These are phyloP conservation scores for Magallana gigas DNA, from an alignment of 1,140 invertebrate genomes.

Conservation along the genomic window DNA sequence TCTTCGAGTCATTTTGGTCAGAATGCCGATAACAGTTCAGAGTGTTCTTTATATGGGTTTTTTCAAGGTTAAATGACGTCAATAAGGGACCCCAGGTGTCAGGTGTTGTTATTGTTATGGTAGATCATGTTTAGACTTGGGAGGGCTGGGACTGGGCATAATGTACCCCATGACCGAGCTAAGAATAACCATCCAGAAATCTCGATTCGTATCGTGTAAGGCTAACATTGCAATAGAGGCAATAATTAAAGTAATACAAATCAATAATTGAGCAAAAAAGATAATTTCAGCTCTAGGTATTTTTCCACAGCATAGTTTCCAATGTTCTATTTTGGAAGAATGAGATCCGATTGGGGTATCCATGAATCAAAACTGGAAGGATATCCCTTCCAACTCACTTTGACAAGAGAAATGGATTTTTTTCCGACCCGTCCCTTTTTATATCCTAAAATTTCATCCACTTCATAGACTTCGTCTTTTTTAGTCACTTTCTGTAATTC, in stretches of 20 bases:
- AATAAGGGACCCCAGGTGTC: too few relatives aligned
- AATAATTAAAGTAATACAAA: neutral
- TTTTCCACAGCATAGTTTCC: neutral
- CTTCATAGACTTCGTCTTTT: conserved; percentile 12
- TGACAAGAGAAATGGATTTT: neutral
- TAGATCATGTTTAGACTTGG: too few relatives aligned
- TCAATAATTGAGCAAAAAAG: neutral
- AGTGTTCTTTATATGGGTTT: too few relatives aligned
- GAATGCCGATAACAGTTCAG: too few relatives aligned
- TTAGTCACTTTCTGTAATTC: conserved; percentile 37
- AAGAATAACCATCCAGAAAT: too few relatives aligned
- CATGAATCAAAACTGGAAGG: conserved; percentile 17
- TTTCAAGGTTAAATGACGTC: too few relatives aligned
- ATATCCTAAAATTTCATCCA: neutral
- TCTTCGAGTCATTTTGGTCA: too few relatives aligned
- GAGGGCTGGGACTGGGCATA: too few relatives aligned
- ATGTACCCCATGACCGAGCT: too few relatives aligned
- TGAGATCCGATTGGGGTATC: neutral
- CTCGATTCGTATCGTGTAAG: too few relatives aligned
- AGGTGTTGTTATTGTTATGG: too few relatives aligned
- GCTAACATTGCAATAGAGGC: too few relatives aligned
- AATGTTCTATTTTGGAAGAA: neutral
- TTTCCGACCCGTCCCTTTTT: neutral
- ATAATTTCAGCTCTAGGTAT: neutral
- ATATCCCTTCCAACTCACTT: conserved; percentile 3